Evolutionary conservation across 2,113 vertebrate species (phyloP), one percentile per base, ranked within the genome.

Genomic region (Phainopepla nitens): DNA sequence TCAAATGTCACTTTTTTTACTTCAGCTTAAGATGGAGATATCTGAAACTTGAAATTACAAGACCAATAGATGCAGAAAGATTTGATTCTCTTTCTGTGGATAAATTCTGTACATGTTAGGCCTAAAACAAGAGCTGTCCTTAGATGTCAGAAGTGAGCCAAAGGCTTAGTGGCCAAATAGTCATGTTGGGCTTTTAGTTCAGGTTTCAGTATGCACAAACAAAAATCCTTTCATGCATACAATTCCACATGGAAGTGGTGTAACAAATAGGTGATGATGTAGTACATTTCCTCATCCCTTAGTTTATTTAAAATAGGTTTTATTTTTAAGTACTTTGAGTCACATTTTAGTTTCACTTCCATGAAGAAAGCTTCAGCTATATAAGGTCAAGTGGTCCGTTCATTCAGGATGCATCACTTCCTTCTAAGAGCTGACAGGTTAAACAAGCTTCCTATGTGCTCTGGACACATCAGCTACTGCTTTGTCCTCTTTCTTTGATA

Each of bases 341-440:
- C 95, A 94, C 16, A 29, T 69, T 87, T 84, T 56, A 82, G 70
- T 95, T 96, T 87, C 61, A 85, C n/a, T 94, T 89, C 89, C 62
- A 82, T 49, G 18, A 69, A 61, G 53, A 85, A 89, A 72, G 36
- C 54, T 87, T 82, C 66, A 93, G 49, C 95, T 95, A 77, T 94
- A 85, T 96, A 85, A 90, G 93, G 91, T 42, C 50, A 96, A 96
- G 41, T 45, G 27, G 36, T 54, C 39, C 66, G 78, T 50, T 80
- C 27, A 39, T 72, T 88, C 71, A 70, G 87, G 41, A 82, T 84
- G 54, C 42, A 79, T 90, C 93, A 94, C 39, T 94, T 96, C 95
- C 95, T 86, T 69, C 24, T 41, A 45, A 53, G 17, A 83, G 50
- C 57, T 79, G 87, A 35, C 50, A 85, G 78, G 50, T 85, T 93